Base-by-base conservation (phyloP, 2,888 invertebrate species). In the Leptinotarsa rubiginosa region DNA sequence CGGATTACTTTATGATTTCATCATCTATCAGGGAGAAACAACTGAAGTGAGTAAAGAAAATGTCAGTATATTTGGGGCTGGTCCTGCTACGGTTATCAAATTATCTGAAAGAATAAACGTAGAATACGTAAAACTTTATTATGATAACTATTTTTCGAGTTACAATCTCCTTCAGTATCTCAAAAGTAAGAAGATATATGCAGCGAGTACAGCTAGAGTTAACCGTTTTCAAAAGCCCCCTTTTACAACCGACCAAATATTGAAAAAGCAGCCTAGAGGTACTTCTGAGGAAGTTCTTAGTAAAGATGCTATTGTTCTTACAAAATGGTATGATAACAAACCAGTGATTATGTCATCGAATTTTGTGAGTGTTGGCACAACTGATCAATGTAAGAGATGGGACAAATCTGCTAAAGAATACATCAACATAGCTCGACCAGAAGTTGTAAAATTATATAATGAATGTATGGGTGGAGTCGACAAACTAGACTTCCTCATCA, bases 401-500 rank as follows among this genome's bases (percentile, higher is more conserved):
- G 25, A 25, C 25, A 25, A 25, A 25, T 25, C 25, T 25, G 5
- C 25, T 25, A 25, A 25, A 25, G 25, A 25, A 25, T 25, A 31
- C 31, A 31, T 31, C 31, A 31, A 31, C 7, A 31, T 31, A 31
- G 5, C 47, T 49, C 73, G 81, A 62, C 80, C 82, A 22, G 78
- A 81, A 77, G 78, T 80, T 22, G 76, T 83, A 31, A 75, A 75
- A 73, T 4, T 65, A 20, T 74, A 83, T 66, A 85, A 84, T 69
- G 65, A 73, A 47, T 69, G 74, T 47, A 85, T 83, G 84, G 84
- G 84, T 15, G 84, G 82, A 15, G 83, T 84, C 4, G 83, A 84
- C 74, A 77, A 81, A 65, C 31, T 80, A 15, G 81, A 83, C 74
- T 79, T 81, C 73, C 76, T 83, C 65, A 76, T 84, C 7, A 79